Percentiles rank a stretch among this genome's conserved stretches.
Evolutionary conservation across 2,888 invertebrate species (phyloP).

Genomic region (Rapana venosa): DNA sequence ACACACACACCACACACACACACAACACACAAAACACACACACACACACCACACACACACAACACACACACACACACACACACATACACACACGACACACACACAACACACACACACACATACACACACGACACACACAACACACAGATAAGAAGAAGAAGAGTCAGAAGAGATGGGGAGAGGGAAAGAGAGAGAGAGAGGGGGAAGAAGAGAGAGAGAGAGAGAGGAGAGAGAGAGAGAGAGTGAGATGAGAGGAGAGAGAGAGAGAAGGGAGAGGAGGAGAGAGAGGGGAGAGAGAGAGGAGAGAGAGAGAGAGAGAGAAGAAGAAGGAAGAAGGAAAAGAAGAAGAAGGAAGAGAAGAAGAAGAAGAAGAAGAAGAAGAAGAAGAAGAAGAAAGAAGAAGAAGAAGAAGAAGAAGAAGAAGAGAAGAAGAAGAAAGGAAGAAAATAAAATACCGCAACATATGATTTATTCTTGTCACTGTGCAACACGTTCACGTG

Average conservation of each 20-base stretch:
- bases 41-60: too few relatives aligned
- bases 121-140: too few relatives aligned
- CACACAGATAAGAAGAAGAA: too few relatives aligned
- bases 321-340: not conserved
- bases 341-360: not conserved
- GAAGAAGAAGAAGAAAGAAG: not conserved
- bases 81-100: too few relatives aligned
- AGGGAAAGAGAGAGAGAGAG: too few relatives aligned
- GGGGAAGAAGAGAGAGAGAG: too few relatives aligned
- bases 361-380: not conserved
- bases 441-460: not conserved
- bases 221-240: too few relatives aligned
- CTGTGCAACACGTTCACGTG: not conserved
- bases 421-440: not conserved
- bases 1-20: too few relatives aligned
- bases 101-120: too few relatives aligned
- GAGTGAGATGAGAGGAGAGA: not conserved
- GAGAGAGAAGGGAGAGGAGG: not conserved
- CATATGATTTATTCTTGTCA: not conserved
- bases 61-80: too few relatives aligned
- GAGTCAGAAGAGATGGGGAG: not conserved
- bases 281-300: not conserved
- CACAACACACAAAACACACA: too few relatives aligned
- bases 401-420: conserved; percentile 6
- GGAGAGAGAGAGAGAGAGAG: not conserved